phyloP scores from a whole-genome alignment of 2,888 invertebrate genomes.

The Drosophila leonis region DNA sequence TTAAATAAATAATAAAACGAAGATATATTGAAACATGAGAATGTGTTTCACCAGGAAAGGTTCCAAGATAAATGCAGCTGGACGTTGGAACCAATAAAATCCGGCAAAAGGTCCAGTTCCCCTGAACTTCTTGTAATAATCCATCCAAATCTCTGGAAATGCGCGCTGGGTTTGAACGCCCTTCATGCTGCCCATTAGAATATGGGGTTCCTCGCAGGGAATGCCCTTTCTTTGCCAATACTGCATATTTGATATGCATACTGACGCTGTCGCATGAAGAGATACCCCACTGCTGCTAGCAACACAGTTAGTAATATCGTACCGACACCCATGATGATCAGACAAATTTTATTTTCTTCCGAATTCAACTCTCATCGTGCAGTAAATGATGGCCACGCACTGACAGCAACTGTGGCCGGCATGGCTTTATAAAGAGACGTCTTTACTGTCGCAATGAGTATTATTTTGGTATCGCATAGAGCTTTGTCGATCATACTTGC shows the following conservation, averaged over 20 bases:
- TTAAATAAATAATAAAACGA: too few species aligned
- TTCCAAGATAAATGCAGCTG: constrained; percentile 65
- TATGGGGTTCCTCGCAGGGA: constrained; percentile 60
- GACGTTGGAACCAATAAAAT: constrained; percentile 74
- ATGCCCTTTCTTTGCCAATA: constrained; percentile 62
- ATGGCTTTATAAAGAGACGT: background rate
- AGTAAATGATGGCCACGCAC: background rate
- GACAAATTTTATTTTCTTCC: too few species aligned
- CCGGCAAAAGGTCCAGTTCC: constrained; percentile 74
- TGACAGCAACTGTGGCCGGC: background rate
- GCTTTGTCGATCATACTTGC: background rate
- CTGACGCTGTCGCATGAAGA: constrained; percentile 45
- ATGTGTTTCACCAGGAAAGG: constrained; percentile 69
- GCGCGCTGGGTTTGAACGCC: constrained; percentile 42
- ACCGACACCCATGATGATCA: constrained; percentile 2
- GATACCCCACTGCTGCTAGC: constrained; percentile 38
- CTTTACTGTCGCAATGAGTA: constrained; percentile 10
- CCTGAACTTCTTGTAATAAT: constrained; percentile 61
- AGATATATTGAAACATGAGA: background rate
- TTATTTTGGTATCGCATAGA: background rate
- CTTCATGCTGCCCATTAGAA: constrained; percentile 60
- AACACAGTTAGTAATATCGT: constrained; percentile 4
- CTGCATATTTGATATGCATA: constrained; percentile 24
- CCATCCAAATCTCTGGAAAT: constrained; percentile 43
- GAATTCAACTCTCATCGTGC: background rate